A percentile compares a stretch with the other conserved stretches of the same genome.
Evolutionary conservation across 2,113 vertebrate species (phyloP).

Genomic region (Solenodon paradoxus): DNA sequence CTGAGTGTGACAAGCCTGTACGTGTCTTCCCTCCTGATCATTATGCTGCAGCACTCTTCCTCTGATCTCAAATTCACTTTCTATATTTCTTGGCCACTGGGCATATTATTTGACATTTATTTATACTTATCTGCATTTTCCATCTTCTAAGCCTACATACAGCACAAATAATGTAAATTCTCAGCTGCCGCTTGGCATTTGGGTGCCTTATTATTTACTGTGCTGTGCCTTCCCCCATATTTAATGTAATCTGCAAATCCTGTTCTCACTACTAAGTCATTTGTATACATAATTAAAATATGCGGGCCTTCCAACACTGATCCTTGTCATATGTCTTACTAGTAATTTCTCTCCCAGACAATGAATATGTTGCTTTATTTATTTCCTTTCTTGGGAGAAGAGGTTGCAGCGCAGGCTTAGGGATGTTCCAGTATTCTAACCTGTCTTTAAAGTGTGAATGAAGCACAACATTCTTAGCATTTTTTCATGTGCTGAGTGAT

Average conservation of each 20-base stretch:
- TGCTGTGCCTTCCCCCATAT: neutral
- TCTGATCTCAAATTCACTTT: slow-evolving; percentile 2
- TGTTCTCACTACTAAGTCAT: slow-evolving; percentile 47
- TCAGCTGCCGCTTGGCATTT: slow-evolving; percentile 29
- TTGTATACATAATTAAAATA: slow-evolving; percentile 66
- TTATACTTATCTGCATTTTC: slow-evolving; percentile 67
- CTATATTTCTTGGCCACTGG: slow-evolving; percentile 43
- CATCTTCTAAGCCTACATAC: slow-evolving; percentile 44
- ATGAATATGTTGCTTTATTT: slow-evolving; percentile 47
- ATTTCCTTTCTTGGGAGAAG: slow-evolving; percentile 26
- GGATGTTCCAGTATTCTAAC: neutral
- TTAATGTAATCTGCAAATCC: slow-evolving; percentile 53
- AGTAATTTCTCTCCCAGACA: slow-evolving; percentile 40
- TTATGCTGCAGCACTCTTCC: neutral
- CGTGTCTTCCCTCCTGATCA: neutral
- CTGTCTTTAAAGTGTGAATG: slow-evolving; percentile 11
- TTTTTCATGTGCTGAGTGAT: neutral
- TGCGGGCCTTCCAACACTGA: neutral
- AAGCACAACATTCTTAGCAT: neutral
- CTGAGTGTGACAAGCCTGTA: neutral
- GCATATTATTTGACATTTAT: slow-evolving; percentile 63
- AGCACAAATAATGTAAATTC: slow-evolving; percentile 53
- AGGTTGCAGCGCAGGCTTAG: neutral
- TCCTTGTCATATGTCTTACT: neutral
- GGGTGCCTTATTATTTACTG: slow-evolving; percentile 42